Conservation (phyloP, 2,888 invertebrate genomes). For the Notodonta dromedarius region DNA sequence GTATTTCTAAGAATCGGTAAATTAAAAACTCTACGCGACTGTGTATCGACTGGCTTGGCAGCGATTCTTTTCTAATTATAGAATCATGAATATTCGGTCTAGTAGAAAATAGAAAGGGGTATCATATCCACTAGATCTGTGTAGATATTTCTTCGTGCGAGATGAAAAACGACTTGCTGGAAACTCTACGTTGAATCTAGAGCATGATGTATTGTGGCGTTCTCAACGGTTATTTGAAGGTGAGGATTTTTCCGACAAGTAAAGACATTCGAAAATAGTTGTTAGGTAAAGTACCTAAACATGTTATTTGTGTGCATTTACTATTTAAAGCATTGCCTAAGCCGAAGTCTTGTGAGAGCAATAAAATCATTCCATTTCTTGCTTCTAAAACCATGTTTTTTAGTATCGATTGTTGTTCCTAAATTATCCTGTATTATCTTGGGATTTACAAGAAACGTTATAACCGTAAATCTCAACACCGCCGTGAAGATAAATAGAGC, state of each 20-base stretch:
- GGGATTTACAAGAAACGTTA: too few relatives aligned
- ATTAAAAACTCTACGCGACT: conserved; percentile 30
- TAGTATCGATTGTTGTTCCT: too few relatives aligned
- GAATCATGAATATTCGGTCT: conserved; percentile 40
- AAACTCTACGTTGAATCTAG: not conserved
- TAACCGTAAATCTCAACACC: too few relatives aligned
- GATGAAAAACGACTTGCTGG: conserved; percentile 27
- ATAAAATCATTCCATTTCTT: too few relatives aligned
- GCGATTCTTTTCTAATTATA: conserved; percentile 54
- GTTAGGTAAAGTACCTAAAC: conserved; percentile 5
- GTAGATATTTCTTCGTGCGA: conserved; percentile 20
- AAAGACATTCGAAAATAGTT: conserved; percentile 21
- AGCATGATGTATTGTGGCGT: not conserved
- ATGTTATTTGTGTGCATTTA: not conserved
- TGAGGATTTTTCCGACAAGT: conserved; percentile 13
- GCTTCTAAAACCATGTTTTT: too few relatives aligned
- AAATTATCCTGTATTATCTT: too few relatives aligned
- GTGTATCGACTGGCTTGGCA: conserved; percentile 62
- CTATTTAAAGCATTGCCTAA: conserved; percentile 1
- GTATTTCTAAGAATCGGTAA: conserved; percentile 26
- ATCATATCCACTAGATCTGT: conserved; percentile 31
- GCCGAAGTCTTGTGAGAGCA: not conserved
- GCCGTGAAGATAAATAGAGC: too few relatives aligned
- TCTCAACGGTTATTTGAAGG: not conserved
- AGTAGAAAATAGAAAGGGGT: conserved; percentile 46